Evolutionary conservation across 2,888 invertebrate species (phyloP), one percentile per base, ranked within the genome.

Genomic region (Agrochola circellaris): DNA sequence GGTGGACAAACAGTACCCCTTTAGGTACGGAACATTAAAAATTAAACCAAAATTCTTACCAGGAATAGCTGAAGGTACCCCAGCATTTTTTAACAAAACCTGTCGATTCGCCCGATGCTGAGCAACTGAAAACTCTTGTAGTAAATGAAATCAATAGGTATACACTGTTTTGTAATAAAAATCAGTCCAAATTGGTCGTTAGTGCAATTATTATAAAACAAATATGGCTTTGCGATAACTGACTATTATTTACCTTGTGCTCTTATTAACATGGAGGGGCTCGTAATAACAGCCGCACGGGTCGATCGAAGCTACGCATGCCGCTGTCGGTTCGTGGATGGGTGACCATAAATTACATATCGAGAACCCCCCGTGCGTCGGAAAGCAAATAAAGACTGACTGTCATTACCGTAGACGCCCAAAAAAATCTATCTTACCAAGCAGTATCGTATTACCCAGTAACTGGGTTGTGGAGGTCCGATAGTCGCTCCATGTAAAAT

Each of bases 71-170:
- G 83, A 26, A 61, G 71, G 6, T 20, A 34, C 6, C 45, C 34
- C 69, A 78, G 45, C 87, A 88, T 87, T 51, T 65, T 85, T 45
- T 20, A 7, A 34, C n/a, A 15, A 34, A 6, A 54, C 60, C 58
- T 26, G 6, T 34, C 34, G 4, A 20, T 15, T 72, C 34, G 15
- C 26, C 45, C 42, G n/a, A 26, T 45, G 58, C 6, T 42, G 74
- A 74, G 67, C 75, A 45, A 88, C 75, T 87, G 61, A 58, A 60
- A 9, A n/a, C 0, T 34, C 34, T 61, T 15, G 9, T 4, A 9
- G 13, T 1, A 17, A 34, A 62, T 13, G 3, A 15, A 68, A 60
- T 9, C 5, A n/a, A 8, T 54, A 23, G 1, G 6, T 3, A 6
- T 8, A 1, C 9, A 7, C 5, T 9, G 5, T 20, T n/a, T 13